Base-by-base conservation (phyloP, 2,888 invertebrate species). In the Muscina levida region DNA sequence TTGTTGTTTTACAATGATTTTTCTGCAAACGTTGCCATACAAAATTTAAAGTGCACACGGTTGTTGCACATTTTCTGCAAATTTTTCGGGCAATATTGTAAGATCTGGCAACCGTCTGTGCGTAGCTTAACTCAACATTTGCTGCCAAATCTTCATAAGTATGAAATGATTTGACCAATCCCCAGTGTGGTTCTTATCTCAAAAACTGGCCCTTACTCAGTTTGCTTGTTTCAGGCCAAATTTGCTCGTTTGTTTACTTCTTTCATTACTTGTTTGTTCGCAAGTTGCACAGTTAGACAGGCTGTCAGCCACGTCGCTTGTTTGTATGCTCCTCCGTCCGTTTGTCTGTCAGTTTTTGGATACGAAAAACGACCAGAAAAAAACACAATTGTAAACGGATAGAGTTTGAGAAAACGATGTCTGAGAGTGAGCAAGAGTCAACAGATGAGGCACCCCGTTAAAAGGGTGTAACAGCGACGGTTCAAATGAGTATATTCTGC, bases 401-500 rank as follows among this genome's bases (percentile, higher is more conserved):
- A 13, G 31, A 57, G 31, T 31, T 31, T 31, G 3, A 8, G 31
- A 31, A 31, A 31, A 31, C 37, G 51, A 65, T 11, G 31, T 10
- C 13, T n/a, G 62, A 5, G 62, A 62, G 37, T 62, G 62, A 62
- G 62, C 44, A 51, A 67, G 44, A 74, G 22, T 77, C 66, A 62
- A 44, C 56, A 68, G 44, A 72, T 75, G 31, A 42, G 53, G 75
- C 72, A n/a, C 72, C 62, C 72, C 53, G 62, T 65, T 79, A 56
- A 72, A 75, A 75, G 72, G 68, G 75, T 75, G 79, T 79, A 79
- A 62, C 62, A 62, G 39, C 68, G 31, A 68, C 72, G 31, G 70
- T 67, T 53, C 42, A 42, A 62, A 71, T 19, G 48, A 46, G 46
- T 59, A 53, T 62, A 39, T 51, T 26, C 19, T 22, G 31, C 11